Evolutionary conservation across 1,140 invertebrate genomes (phyloP), one percentile per base, ranked within the genome.

Genomic region (Pseudoatta argentina): DNA sequence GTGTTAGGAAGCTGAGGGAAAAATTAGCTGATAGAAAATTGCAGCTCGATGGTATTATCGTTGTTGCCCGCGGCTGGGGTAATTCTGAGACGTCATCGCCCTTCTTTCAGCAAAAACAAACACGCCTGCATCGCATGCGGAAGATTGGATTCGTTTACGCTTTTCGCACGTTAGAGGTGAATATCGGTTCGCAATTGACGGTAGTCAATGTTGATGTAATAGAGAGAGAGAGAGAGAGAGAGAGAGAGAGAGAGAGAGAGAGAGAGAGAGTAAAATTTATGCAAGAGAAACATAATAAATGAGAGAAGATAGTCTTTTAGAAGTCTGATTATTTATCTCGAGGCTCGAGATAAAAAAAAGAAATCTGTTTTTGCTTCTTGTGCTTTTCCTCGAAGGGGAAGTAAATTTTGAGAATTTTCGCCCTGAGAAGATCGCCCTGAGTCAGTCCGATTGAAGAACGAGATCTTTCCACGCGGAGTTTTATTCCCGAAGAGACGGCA

Each of bases 401-500:
- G 12, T 57, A n/a, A 66, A 51, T 16, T 67, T 64, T 21, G 27
- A 8, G 27, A 51, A 77, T 53, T 78, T 3, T 10, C n/a, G 12
- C 21, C 51, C 7, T 18, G 24, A 24, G 51, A 59, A 75, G 18
- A 75, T 75, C n/a, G 67, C 24, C 48, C 12, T 5, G 48, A 16
- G 16, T 30, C 12, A 21, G 18, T 73, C 69, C 73, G 69, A 63
- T 75, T 83, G 55, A 83, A 27, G 21, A 83, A 61, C 24, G 24
- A 30, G 39, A 59, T 10, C 30, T 3, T 14, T 30, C n/a, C n/a
- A n/a, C 48, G 30, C 51, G 59, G 27, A 73, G 27, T 14, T 85
- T 64, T 10, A 76, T 78, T 57, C 34, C 16, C 18, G 24, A 30
- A 78, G 57, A 67, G 51, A 86, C 34, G 12, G 18, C 48, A 30